These are phyloP conservation scores for Coptodon bakossiorum DNA, from an alignment of 2,113 vertebrate species.

Conservation along the genomic window DNA sequence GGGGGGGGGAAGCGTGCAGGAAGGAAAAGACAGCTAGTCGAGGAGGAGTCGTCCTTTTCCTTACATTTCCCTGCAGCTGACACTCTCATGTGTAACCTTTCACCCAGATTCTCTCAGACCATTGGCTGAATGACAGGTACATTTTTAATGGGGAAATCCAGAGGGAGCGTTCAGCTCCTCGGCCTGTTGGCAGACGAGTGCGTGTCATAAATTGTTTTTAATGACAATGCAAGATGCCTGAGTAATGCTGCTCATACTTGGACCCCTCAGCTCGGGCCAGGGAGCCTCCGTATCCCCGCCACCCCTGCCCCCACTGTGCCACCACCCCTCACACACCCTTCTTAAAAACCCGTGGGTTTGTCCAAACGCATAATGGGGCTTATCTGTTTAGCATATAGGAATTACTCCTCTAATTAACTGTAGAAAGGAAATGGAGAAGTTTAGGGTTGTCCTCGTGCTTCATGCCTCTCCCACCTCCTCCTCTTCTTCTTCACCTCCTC, in stretches of 20 bases:
- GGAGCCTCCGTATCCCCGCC: not conserved
- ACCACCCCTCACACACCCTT: not conserved
- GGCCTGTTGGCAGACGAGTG: slow-evolving; percentile 45
- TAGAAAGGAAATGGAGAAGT: slow-evolving; percentile 20
- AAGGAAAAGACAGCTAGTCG: not conserved
- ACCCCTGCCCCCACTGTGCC: not conserved
- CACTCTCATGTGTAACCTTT: slow-evolving; percentile 52
- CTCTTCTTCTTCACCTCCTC: not conserved
- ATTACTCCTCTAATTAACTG: slow-evolving; percentile 13
- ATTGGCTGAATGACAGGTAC: slow-evolving; percentile 21
- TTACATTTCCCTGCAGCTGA: not conserved
- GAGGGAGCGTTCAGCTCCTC: slow-evolving; percentile 16
- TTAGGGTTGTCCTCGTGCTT: not conserved
- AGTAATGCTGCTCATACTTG: slow-evolving; percentile 32
- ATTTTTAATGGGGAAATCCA: slow-evolving; percentile 53
- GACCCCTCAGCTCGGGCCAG: not conserved
- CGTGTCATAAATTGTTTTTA: slow-evolving; percentile 57
- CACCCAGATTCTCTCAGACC: slow-evolving; percentile 53
- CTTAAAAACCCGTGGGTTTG: not conserved
- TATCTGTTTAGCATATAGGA: slow-evolving; percentile 22
- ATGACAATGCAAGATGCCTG: slow-evolving; percentile 65
- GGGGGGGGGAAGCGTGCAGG: not conserved
- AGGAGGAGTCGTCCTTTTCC: not conserved
- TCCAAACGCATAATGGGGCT: slow-evolving; percentile 23
- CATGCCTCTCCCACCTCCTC: not conserved